Base-by-base conservation (phyloP, 2,888 invertebrate species). In the Tipula helvola region DNA sequence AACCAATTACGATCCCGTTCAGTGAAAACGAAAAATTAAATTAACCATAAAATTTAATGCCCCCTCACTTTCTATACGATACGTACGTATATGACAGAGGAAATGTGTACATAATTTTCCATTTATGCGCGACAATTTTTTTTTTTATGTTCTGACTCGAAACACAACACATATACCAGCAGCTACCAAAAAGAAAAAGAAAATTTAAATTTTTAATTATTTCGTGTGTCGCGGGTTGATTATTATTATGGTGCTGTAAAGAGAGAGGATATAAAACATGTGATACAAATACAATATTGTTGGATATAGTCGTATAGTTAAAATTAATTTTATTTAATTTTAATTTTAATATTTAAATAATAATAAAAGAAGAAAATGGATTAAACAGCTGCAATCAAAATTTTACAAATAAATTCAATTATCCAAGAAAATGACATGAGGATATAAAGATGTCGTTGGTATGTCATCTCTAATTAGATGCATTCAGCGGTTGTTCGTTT, bases 1-100 rank as follows among this genome's bases (percentile, higher is more conserved):
- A 71, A 71, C 71, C 71, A 71, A 71, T 71, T 71, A 71, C 71
- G 71, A 71, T 71, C 71, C 71, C 71, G 71, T 71, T 71, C 71
- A 71, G 71, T 71, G 71, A 71, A 71, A 71, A 71, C 71, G 71
- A 71, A 71, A 71, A 71, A 71, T 28, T 71, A 71, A 71, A 71
- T 71, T 71, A 71, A 71, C 71, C 71, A 71, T 71, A 71, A 71
- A 28, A 71, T 10, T 71, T 18, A 71, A 71, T 71, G 71, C 28
- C 12, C 12, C 52, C 71, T 71, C 71, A 0, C 52, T 3, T 71
- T 5, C 1, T 13, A 28, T 28, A 71, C 71, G 10, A 10, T 10
- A 52, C n/a, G 28, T 10, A 71, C 28, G 10, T 3, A 71, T 5
- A 28, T 28, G 71, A 71, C 3, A 71, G 71, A 10, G 71, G 28